Evolutionary conservation across 1,140 invertebrate genomes (phyloP).

Genomic region (Ips nitidus): DNA sequence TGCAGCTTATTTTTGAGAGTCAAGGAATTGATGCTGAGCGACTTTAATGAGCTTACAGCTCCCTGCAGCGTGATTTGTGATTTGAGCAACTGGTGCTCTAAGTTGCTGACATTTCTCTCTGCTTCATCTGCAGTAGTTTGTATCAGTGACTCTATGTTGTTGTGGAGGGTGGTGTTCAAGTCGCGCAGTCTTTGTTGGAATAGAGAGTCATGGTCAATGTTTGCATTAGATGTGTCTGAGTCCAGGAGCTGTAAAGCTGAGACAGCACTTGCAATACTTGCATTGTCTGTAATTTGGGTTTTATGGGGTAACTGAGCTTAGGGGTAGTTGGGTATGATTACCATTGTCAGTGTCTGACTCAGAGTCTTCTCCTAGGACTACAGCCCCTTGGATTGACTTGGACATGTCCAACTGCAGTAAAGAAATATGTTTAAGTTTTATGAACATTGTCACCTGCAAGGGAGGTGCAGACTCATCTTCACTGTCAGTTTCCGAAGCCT

Average conservation of each 20-base stretch:
- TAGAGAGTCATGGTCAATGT: constrained; percentile 42
- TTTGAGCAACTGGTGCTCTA: constrained; percentile 47
- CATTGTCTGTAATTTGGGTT: neutral
- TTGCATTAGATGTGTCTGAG: constrained; percentile 21
- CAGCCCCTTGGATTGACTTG: constrained; percentile 45
- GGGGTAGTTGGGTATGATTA: constrained; percentile 37
- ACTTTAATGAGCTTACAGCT: constrained; percentile 44
- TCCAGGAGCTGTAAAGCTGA: constrained; percentile 39
- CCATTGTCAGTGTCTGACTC: constrained; percentile 42
- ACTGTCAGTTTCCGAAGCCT: constrained; percentile 51
- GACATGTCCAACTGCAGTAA: constrained; percentile 17
- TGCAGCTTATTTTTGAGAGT: constrained; percentile 47
- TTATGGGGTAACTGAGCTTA: neutral
- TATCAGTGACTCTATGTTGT: constrained; percentile 41
- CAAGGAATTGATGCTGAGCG: constrained; percentile 44
- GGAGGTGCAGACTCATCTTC: constrained; percentile 43
- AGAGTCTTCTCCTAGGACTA: constrained; percentile 50
- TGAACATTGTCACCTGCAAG: constrained; percentile 5
- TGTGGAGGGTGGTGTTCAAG: constrained; percentile 41
- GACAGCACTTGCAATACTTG: constrained; percentile 42
- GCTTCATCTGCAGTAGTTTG: constrained; percentile 41
- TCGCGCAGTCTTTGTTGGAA: constrained; percentile 49
- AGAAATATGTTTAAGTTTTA: no score
- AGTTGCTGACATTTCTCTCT: constrained; percentile 40
- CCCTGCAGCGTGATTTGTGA: constrained; percentile 49